Evolutionary conservation across 2,113 vertebrate species (phyloP).

Genomic region (Morone chrysops): DNA sequence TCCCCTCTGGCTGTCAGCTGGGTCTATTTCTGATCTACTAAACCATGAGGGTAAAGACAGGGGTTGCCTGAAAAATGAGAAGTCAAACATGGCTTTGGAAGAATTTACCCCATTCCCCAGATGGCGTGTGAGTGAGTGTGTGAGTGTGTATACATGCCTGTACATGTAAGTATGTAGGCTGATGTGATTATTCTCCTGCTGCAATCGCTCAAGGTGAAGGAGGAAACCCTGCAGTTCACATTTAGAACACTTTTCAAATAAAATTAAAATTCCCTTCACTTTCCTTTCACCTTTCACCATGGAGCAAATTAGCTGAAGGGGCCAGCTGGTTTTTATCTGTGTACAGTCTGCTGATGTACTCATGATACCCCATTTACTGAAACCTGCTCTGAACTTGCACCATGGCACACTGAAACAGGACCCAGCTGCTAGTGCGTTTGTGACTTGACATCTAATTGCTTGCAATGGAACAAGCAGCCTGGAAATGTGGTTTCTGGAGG

Average conservation of each 20-base stretch:
- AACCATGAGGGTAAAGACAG: slow-evolving; percentile 34
- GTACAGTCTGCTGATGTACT: slow-evolving; percentile 47
- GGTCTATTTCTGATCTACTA: slow-evolving; percentile 55
- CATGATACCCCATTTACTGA: slow-evolving; percentile 57
- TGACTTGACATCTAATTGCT: slow-evolving; percentile 65
- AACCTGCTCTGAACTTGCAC: slow-evolving; percentile 52
- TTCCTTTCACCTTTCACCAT: slow-evolving; percentile 29
- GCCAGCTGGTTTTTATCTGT: slow-evolving; percentile 74
- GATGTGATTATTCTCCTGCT: slow-evolving; percentile 32
- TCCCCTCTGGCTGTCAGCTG: slow-evolving; percentile 36
- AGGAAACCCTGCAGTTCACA: slow-evolving; percentile 44
- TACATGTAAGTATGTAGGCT: slow-evolving; percentile 28
- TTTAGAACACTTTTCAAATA: slow-evolving; percentile 52
- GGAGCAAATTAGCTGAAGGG: slow-evolving; percentile 42
- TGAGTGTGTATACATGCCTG: slow-evolving; percentile 28
- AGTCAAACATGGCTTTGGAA: slow-evolving; percentile 51
- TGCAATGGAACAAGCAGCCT: slow-evolving; percentile 69
- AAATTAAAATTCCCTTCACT: slow-evolving; percentile 54
- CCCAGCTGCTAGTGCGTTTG: slow-evolving; percentile 68
- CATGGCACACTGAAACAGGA: slow-evolving; percentile 61
- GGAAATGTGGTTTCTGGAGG: slow-evolving; percentile 65
- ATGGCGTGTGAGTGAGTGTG: slow-evolving; percentile 15
- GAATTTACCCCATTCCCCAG: slow-evolving; percentile 46
- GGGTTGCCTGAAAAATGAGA: slow-evolving; percentile 41
- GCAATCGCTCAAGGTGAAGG: slow-evolving; percentile 38